Evolutionary conservation across 2,113 vertebrate species (phyloP), one percentile per base, ranked within the genome.

Genomic region (Tragelaphus imberbis): DNA sequence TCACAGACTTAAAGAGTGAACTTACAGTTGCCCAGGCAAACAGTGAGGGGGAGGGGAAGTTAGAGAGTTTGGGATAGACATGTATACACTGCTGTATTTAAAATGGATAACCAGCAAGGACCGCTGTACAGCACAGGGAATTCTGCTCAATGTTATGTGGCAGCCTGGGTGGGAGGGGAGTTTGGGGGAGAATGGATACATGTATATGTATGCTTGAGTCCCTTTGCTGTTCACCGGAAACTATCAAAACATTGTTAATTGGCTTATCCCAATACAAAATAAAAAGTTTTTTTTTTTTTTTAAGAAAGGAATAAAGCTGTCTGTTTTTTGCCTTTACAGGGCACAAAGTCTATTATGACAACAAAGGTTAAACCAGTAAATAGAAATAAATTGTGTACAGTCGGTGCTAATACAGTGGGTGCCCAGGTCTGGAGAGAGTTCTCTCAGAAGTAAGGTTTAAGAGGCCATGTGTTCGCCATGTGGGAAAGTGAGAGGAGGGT

Each of bases 391-490:
- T 58, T 51, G 7, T 3, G 19, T 5, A 2, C 19, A 13, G 49
- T 25, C 21, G 27, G 27, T 21, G 27, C 44, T 47, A 13, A 87
- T 56, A 68, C 49, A 53, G n/a, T 2, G 4, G 8, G 10, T 5
- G 9, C 44, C 28, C 15, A 51, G 80, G 15, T 56, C 33, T 15
- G 27, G 68, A 27, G 14, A 71, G 40, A 28, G 7, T 23, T 71
- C 59, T 23, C 53, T 47, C 4, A 3, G 40, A 5, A 44, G 33
- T 2, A 6, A 8, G 19, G 17, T 65, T 55, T 44, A 77, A 82
- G 59, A 3, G 2, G 16, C 25, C 44, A 44, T 44, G 15, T 9
- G 4, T 0, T 21, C 58, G 44, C 27, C 49, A 9, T 1, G 3
- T 14, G 1, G 61, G 33, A 19, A 33, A 65, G 21, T 28, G 13